These are phyloP conservation scores for Vidua macroura DNA, from an alignment of 2,113 vertebrate species.

Conservation along the genomic window DNA sequence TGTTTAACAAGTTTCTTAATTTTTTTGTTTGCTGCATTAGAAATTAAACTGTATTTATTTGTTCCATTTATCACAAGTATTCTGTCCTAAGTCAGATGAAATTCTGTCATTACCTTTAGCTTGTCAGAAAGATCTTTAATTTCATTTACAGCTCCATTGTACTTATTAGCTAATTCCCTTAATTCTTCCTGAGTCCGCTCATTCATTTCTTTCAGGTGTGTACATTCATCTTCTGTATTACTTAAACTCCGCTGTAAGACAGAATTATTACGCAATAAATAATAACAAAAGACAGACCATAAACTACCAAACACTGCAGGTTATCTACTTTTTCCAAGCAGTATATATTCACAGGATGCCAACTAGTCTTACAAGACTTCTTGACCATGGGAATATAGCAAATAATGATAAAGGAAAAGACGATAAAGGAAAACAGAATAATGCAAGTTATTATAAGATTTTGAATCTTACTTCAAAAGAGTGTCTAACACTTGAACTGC, in stretches of 20 bases:
- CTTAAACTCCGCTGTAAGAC: constrained; percentile 88
- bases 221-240: constrained; percentile 99
- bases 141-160: constrained; percentile 96
- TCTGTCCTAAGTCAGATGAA: not conserved
- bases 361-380: not conserved
- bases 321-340: not conserved
- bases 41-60: not conserved
- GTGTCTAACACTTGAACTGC: not conserved
- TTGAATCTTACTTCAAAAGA: not conserved
- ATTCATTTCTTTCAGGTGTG: constrained; percentile 98
- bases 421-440: not conserved
- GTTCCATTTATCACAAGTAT: not conserved
- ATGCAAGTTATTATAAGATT: rapidly evolving
- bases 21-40: not conserved
- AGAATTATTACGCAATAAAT: not conserved
- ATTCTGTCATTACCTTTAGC: constrained; percentile 83
- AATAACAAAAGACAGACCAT: not conserved
- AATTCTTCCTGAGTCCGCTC: constrained; percentile 95
- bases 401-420: not conserved
- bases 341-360: not conserved
- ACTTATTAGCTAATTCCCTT: constrained; percentile 93
- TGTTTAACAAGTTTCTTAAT: not conserved
- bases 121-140: constrained; percentile 97
- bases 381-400: not conserved
- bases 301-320: not conserved